Conservation (phyloP, 2,888 invertebrate genomes). For the Leuctra nigra region DNA sequence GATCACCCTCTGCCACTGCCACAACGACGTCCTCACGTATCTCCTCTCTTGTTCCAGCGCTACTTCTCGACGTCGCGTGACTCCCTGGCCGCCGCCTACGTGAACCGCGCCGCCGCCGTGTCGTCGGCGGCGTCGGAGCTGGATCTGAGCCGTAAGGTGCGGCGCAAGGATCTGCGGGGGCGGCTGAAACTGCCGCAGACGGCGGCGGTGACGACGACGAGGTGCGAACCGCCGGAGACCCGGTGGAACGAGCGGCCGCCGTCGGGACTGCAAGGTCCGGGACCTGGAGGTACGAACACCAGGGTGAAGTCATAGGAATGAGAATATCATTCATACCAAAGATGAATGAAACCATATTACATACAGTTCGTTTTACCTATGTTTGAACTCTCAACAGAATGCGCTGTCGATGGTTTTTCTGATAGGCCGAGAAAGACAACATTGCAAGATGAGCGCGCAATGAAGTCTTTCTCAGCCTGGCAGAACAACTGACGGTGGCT, state of each 20-base stretch:
- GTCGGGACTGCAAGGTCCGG: slow-evolving; percentile 16
- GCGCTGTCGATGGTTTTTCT: no score
- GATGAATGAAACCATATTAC: no score
- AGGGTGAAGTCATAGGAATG: no score
- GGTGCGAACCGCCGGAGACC: not conserved
- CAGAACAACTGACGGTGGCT: no score
- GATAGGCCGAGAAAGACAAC: no score
- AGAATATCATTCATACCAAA: no score
- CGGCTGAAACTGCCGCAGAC: slow-evolving; percentile 56
- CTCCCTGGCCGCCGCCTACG: slow-evolving; percentile 62
- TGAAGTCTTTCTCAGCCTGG: no score
- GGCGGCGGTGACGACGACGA: slow-evolving; percentile 47
- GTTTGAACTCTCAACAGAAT: no score
- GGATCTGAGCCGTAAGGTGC: slow-evolving; percentile 65
- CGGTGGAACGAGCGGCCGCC: not conserved
- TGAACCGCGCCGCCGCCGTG: slow-evolving; percentile 55
- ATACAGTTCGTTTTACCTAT: no score
- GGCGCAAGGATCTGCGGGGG: slow-evolving; percentile 54
- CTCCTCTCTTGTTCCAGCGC: slow-evolving; percentile 44
- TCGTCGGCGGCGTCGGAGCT: slow-evolving; percentile 66
- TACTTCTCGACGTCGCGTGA: slow-evolving; percentile 67
- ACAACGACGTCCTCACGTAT: no score
- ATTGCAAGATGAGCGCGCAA: no score
- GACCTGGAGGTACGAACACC: slow-evolving; percentile 20
- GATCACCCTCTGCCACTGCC: no score